These are phyloP conservation scores for Drosophila histrio DNA, from an alignment of 2,888 invertebrate genomes.

Conservation along the genomic window DNA sequence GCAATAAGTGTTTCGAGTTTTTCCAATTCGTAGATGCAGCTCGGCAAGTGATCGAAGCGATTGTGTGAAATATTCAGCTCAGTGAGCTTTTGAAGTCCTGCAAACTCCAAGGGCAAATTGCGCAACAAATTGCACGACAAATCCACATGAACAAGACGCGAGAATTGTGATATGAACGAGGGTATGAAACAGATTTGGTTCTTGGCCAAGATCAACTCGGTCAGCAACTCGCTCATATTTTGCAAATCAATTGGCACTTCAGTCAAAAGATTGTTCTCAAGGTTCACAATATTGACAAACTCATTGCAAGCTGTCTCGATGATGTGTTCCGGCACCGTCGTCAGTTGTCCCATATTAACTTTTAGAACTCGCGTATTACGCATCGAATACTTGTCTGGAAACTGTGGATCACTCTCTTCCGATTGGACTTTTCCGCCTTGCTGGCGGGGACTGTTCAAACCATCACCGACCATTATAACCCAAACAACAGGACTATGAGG, in stretches of 20 bases:
- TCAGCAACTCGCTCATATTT: slow-evolving; percentile 85
- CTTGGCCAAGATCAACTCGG: slow-evolving; percentile 88
- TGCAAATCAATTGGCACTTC: slow-evolving; percentile 79
- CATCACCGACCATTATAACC: slow-evolving; percentile 53
- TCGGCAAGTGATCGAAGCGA: slow-evolving; percentile 87
- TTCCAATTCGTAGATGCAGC: slow-evolving; percentile 90
- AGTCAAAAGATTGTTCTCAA: slow-evolving; percentile 44
- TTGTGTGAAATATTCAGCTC: slow-evolving; percentile 91
- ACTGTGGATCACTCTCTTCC: background rate
- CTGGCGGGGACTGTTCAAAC: slow-evolving; percentile 57
- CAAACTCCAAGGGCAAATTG: slow-evolving; percentile 88
- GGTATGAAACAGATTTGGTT: slow-evolving; percentile 88
- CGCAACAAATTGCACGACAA: slow-evolving; percentile 88
- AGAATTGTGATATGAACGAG: slow-evolving; percentile 86
- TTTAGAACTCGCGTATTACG: slow-evolving; percentile 43
- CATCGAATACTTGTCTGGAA: slow-evolving; percentile 65
- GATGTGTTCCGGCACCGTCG: slow-evolving; percentile 39
- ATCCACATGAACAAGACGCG: slow-evolving; percentile 87
- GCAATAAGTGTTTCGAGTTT: slow-evolving; percentile 90
- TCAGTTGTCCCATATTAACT: slow-evolving; percentile 19
- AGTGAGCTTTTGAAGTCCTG: slow-evolving; percentile 88
- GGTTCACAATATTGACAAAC: slow-evolving; percentile 48
- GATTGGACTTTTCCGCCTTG: slow-evolving; percentile 39
- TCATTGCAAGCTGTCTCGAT: slow-evolving; percentile 49
- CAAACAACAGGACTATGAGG: background rate